Percentiles rank a stretch among this genome's conserved stretches.
phyloP scores from a whole-genome alignment of 1,140 invertebrate genomes.

The Lepidostoma basale region DNA sequence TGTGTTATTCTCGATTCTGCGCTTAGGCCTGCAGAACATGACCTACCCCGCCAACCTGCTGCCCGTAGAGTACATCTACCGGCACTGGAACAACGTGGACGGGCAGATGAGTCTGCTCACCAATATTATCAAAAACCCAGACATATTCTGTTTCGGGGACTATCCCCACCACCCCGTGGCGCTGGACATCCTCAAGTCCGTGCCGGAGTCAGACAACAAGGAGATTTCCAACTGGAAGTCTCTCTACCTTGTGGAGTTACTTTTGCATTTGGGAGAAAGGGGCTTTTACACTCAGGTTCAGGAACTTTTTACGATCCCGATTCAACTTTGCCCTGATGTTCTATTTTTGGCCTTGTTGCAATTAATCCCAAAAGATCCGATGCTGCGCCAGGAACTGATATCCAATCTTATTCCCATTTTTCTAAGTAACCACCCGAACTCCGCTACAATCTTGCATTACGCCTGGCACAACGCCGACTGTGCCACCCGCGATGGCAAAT shows the following conservation, averaged over 20 bases:
- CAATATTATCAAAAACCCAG: slow-evolving; percentile 86
- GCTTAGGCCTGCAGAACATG: slow-evolving; percentile 73
- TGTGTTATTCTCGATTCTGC: slow-evolving; percentile 80
- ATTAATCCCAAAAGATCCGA: slow-evolving; percentile 76
- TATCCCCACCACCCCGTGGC: slow-evolving; percentile 84
- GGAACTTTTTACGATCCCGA: slow-evolving; percentile 90
- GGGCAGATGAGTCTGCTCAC: slow-evolving; percentile 89
- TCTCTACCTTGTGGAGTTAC: slow-evolving; percentile 85
- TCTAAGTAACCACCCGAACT: slow-evolving; percentile 92
- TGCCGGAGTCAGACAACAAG: slow-evolving; percentile 91
- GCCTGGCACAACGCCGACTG: slow-evolving; percentile 86
- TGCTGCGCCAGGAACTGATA: slow-evolving; percentile 83
- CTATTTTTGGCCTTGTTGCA: slow-evolving; percentile 87
- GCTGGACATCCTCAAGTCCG: slow-evolving; percentile 89
- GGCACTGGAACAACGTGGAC: slow-evolving; percentile 91
- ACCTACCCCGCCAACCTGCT: slow-evolving; percentile 77
- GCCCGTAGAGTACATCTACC: slow-evolving; percentile 88
- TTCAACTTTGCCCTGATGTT: slow-evolving; percentile 93
- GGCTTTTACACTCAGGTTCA: slow-evolving; percentile 82
- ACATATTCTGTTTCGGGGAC: slow-evolving; percentile 94
- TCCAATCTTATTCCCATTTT: slow-evolving; percentile 88
- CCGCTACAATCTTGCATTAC: slow-evolving; percentile 89
- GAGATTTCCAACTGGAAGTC: slow-evolving; percentile 92
- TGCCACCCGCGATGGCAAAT: no score
- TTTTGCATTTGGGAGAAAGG: slow-evolving; percentile 85